Evolutionary conservation across 2,888 invertebrate genomes (phyloP).

Genomic region (Pecten maximus): DNA sequence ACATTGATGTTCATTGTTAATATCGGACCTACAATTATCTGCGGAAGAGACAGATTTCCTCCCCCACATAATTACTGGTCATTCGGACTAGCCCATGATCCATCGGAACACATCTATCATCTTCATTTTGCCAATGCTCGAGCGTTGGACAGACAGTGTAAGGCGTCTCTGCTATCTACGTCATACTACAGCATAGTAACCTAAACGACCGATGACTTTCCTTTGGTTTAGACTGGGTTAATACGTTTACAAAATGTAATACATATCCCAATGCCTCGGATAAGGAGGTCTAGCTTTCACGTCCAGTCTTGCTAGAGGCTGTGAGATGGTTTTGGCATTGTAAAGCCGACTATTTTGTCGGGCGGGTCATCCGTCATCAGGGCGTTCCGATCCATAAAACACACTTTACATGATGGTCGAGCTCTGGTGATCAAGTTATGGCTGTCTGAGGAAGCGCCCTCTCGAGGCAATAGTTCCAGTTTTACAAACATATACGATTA

Average conservation of each 20-base stretch:
- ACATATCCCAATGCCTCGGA: not conserved
- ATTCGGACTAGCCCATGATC: not conserved
- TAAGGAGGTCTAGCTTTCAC: not conserved
- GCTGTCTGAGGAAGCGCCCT: constrained; percentile 14
- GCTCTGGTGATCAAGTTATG: not conserved
- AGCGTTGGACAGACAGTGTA: not conserved
- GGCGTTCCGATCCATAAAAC: not conserved
- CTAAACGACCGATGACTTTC: not conserved
- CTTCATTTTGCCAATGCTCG: not conserved
- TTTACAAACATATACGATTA: not conserved
- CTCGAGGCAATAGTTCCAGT: not conserved
- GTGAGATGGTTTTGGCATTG: not conserved
- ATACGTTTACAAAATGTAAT: not conserved
- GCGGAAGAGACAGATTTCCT: not conserved
- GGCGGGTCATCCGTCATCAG: not conserved
- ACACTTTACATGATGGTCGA: not conserved
- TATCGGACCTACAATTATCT: not conserved
- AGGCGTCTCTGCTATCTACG: not conserved
- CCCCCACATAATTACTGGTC: not conserved
- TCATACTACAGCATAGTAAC: not conserved
- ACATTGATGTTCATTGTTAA: not conserved
- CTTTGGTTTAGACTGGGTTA: not conserved
- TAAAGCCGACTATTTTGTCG: constrained; percentile 20
- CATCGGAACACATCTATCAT: not conserved
- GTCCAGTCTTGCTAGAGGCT: not conserved